These are phyloP conservation scores for Cistogaster globosa DNA, from an alignment of 2,888 invertebrate species.

Conservation along the genomic window DNA sequence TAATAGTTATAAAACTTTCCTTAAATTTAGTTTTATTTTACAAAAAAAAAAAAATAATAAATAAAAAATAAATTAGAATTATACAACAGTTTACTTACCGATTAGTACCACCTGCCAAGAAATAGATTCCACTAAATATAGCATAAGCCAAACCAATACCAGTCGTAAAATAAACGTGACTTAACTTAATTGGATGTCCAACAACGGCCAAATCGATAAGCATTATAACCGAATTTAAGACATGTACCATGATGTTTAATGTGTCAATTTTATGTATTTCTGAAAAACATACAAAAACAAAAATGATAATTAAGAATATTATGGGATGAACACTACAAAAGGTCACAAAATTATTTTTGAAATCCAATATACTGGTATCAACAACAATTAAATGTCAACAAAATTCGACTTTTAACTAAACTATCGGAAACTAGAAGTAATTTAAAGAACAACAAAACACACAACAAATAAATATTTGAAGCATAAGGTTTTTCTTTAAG, in stretches of 20 bases:
- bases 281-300: conserved; percentile 68
- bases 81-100: conserved; percentile 84
- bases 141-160: conserved; percentile 86
- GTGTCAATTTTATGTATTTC: conserved; percentile 82
- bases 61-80: not conserved
- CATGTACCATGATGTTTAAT: conserved; percentile 83
- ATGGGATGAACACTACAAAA: not conserved
- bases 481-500: conserved; percentile 44
- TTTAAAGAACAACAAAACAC: conserved; percentile 11
- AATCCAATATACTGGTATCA: no score
- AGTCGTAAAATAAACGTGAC: conserved; percentile 85
- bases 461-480: conserved; percentile 2
- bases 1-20: no score
- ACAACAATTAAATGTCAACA: not conserved
- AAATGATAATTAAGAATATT: not conserved
- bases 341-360: no score
- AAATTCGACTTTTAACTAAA: not conserved
- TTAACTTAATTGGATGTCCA: conserved; percentile 87
- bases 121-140: conserved; percentile 88
- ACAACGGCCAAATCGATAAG: conserved; percentile 87
- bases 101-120: conserved; percentile 88
- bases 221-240: conserved; percentile 89
- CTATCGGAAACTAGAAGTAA: conserved; percentile 24
- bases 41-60: no score
- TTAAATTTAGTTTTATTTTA: no score